Percentiles rank a stretch among this genome's conserved stretches.
Evolutionary conservation across 2,888 invertebrate species (phyloP).

Genomic region (Tipula lateralis): DNA sequence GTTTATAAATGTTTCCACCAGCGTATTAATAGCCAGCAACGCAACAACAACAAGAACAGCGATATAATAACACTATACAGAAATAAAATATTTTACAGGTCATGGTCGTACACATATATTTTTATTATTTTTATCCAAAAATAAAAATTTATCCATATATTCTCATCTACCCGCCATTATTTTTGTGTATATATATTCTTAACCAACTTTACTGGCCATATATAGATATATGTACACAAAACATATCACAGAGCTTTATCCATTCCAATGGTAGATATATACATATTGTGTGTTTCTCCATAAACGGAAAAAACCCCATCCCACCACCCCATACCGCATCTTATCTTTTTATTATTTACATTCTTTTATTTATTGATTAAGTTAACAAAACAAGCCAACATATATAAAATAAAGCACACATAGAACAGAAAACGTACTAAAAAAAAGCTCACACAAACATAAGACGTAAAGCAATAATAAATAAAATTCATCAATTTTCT

Average conservation of each 20-base stretch:
- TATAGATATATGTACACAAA: background rate
- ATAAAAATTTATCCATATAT: background rate
- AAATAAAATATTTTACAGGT: background rate
- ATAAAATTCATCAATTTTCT: constrained; percentile 24
- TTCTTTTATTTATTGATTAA: constrained; percentile 24
- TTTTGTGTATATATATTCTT: background rate
- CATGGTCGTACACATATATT: background rate
- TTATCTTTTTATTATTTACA: constrained; percentile 19
- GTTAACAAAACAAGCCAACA: background rate
- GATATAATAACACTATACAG: background rate
- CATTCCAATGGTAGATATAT: background rate
- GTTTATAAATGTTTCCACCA: background rate
- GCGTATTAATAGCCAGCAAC: background rate
- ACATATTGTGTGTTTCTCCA: too few species aligned
- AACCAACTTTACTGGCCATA: background rate
- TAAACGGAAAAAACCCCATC: too few species aligned
- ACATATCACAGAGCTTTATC: background rate
- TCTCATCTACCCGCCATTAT: background rate
- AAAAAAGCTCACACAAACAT: background rate
- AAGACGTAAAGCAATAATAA: background rate
- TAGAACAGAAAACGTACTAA: background rate
- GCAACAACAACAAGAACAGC: background rate
- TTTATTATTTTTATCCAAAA: background rate
- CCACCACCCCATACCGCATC: too few species aligned
- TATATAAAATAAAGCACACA: background rate